A percentile compares a stretch with the other conserved stretches of the same genome.
Conservation (phyloP, 2,888 invertebrate species). For the Ennomos fuscantarius region DNA sequence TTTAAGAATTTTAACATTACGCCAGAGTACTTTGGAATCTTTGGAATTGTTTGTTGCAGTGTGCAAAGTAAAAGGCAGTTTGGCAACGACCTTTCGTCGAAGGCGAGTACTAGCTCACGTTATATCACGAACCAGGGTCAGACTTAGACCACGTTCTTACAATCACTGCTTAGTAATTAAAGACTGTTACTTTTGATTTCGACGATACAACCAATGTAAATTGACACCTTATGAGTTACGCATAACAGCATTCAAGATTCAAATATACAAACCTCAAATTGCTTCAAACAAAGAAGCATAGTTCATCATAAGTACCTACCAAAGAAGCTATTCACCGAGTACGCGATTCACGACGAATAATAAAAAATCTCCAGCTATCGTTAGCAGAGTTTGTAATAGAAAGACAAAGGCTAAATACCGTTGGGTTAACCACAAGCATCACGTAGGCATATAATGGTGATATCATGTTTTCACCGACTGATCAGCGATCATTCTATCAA, state of each 20-base stretch:
- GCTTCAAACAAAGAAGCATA: constrained; percentile 4
- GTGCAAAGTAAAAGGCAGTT: constrained; percentile 30
- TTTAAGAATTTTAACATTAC: constrained; percentile 8
- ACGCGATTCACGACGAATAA: constrained; percentile 12
- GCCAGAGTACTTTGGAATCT: constrained; percentile 2
- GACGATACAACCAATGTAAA: constrained; percentile 8
- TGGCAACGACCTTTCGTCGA: constrained; percentile 24
- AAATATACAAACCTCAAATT: background rate
- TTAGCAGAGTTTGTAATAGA: constrained; percentile 18
- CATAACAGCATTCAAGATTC: background rate
- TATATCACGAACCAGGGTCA: constrained; percentile 19
- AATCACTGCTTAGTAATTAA: constrained; percentile 2
- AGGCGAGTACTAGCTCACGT: constrained; percentile 10
- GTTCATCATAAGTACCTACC: background rate
- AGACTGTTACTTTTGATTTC: constrained; percentile 11
- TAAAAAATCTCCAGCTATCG: constrained; percentile 8
- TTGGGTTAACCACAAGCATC: constrained; percentile 15
- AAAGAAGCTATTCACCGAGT: constrained; percentile 12
- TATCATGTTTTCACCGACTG: constrained; percentile 50
- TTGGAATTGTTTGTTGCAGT: background rate
- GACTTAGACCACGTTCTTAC: constrained; percentile 9
- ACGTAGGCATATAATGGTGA: constrained; percentile 42
- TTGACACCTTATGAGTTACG: constrained; percentile 9
- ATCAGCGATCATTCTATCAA: constrained; percentile 35
- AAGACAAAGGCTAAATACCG: constrained; percentile 19